Evolutionary conservation across 2,888 invertebrate species (phyloP), one percentile per base, ranked within the genome.

Genomic region (Drosophila phalerata): DNA sequence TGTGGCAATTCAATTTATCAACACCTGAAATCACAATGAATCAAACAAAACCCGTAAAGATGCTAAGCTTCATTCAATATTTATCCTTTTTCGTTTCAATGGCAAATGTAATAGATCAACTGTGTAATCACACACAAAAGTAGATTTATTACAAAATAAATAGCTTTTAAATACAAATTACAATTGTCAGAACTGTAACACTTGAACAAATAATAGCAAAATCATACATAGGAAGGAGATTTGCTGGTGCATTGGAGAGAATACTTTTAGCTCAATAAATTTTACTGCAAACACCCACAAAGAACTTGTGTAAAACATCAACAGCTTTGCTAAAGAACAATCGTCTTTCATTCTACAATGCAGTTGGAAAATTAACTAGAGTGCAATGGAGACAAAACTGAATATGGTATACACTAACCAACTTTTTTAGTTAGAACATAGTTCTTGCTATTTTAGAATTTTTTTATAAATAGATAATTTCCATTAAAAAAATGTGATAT

Each of bases 111-210:
- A 65, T 55, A 42, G 62, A 66, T 71, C 66, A 71, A 71, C 11
- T 25, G 28, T 15, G 25, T 52, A 43, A 60, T 28, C 52, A 34
- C 25, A 48, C 10, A 47, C 15, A 19, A 60, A 69, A 77, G 22
- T 65, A 56, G 56, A 79, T 77, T 77, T 77, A 77, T 77, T 74
- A 25, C 53, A 56, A 66, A 60, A 63, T 66, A 77, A 76, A 74
- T 65, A 58, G 51, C 62, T 45, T 62, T 76, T 69, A 78, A 65
- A 76, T 69, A 78, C 75, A 65, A 69, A 74, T 76, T 62, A 78
- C 73, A 58, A 64, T 58, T 76, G 74, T 73, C 70, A 49, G 49
- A 61, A 19, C 17, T 57, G 28, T 53, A 73, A 37, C 53, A 62
- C 28, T 38, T 15, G 49, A 34, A 38, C 8, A 17, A 71, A 57